A percentile compares a stretch with the other conserved stretches of the same genome.
These are phyloP conservation scores for Pemphredon lugubris DNA, from an alignment of 2,888 invertebrate species.

Conservation along the genomic window DNA sequence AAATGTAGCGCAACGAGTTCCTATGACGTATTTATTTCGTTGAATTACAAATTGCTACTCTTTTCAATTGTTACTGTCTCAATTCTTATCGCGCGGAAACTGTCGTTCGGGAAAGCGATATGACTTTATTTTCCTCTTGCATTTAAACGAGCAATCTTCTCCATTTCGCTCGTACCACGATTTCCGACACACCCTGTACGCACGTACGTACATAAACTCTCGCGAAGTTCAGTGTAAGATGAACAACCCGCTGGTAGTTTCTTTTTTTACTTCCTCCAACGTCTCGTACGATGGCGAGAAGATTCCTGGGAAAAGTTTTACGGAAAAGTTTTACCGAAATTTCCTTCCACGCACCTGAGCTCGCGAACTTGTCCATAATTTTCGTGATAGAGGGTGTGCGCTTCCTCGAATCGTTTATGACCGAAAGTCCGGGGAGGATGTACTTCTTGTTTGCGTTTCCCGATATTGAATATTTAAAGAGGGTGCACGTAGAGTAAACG, in stretches of 20 bases:
- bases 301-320: constrained; percentile 17
- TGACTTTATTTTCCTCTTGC: no score
- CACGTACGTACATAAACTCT: no score
- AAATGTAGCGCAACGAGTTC: no score
- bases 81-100: no score
- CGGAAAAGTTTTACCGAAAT: constrained; percentile 14
- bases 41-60: no score
- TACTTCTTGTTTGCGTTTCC: background rate
- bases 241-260: background rate
- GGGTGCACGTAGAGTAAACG: background rate
- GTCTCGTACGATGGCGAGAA: background rate
- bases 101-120: no score
- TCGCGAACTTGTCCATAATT: constrained; percentile 4
- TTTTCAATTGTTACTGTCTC: no score
- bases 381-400: background rate
- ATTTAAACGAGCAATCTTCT: no score
- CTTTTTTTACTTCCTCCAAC: background rate
- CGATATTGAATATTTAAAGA: background rate
- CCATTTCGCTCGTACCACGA: no score
- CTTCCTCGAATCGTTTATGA: background rate
- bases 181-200: no score
- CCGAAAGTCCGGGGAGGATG: background rate
- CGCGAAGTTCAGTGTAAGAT: background rate
- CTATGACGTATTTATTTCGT: no score
- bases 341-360: constrained; percentile 34